phyloP scores from a whole-genome alignment of 2,797 vertebrate species.

The Rhabdophis nuchalis region DNA sequence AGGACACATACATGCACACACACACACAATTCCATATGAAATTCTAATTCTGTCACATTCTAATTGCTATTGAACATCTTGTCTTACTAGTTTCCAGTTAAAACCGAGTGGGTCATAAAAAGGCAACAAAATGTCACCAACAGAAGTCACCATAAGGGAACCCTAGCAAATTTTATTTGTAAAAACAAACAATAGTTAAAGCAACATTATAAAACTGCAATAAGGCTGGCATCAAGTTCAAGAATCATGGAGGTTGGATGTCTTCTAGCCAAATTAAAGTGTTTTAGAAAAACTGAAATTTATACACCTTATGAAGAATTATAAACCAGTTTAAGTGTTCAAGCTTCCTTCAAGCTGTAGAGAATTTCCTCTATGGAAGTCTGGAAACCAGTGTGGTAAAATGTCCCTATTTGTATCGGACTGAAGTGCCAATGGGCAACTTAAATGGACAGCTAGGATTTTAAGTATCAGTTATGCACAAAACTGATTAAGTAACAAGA shows the following conservation, averaged over 20 bases:
- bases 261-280: neutral
- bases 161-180: neutral
- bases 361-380: neutral
- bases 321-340: neutral
- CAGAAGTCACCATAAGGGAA: neutral
- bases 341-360: neutral
- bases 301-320: neutral
- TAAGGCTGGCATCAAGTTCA: neutral
- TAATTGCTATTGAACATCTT: neutral
- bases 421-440: neutral
- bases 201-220: neutral
- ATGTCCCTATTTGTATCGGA: neutral
- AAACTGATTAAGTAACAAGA: neutral
- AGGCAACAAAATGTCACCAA: conserved; percentile 2
- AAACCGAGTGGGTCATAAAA: neutral
- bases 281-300: neutral
- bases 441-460: neutral
- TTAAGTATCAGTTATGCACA: neutral
- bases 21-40: neutral
- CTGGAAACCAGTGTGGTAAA: neutral
- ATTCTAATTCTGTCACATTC: neutral
- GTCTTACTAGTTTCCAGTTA: neutral
- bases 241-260: neutral
- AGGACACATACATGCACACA: neutral
- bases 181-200: neutral